A percentile compares a stretch with the other conserved stretches of the same genome.
Evolutionary conservation across 2,888 invertebrate species (phyloP).

Genomic region (Scelioninae gen. 1): DNA sequence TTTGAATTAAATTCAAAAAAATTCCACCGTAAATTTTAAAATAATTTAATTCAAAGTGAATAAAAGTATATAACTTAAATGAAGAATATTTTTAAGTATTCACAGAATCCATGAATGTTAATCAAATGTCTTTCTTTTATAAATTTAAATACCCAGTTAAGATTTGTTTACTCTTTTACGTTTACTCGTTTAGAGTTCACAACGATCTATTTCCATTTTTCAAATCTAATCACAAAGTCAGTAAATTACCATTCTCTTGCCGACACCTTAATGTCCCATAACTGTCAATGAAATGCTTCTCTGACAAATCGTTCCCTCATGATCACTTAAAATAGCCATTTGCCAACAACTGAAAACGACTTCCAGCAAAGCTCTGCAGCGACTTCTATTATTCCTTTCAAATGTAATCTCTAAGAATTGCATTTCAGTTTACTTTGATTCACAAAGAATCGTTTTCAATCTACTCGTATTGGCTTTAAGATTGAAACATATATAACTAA

Average conservation of each 20-base stretch:
- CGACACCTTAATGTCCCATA: constrained; percentile 34
- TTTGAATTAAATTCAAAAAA: too few relatives aligned
- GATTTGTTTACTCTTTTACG: neutral
- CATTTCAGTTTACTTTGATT: constrained; percentile 41
- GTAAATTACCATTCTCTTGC: constrained; percentile 31
- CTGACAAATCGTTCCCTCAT: constrained; percentile 40
- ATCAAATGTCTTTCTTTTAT: neutral
- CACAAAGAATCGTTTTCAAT: constrained; percentile 38
- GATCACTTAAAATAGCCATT: constrained; percentile 48
- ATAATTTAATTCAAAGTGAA: too few relatives aligned
- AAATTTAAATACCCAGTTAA: neutral
- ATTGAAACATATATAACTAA: constrained; percentile 18
- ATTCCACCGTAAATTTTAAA: too few relatives aligned
- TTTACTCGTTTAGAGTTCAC: neutral
- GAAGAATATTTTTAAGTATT: too few relatives aligned
- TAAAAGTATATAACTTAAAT: too few relatives aligned
- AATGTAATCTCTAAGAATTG: constrained; percentile 32
- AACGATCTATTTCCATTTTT: constrained; percentile 16
- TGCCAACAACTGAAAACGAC: constrained; percentile 40
- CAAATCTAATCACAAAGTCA: constrained; percentile 17
- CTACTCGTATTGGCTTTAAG: constrained; percentile 19
- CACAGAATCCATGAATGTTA: too few relatives aligned
- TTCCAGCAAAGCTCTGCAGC: constrained; percentile 6
- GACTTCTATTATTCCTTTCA: constrained; percentile 34
- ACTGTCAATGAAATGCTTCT: constrained; percentile 33